These are phyloP conservation scores for Saccostrea glomerata DNA, from an alignment of 1,140 invertebrate genomes.

Conservation along the genomic window DNA sequence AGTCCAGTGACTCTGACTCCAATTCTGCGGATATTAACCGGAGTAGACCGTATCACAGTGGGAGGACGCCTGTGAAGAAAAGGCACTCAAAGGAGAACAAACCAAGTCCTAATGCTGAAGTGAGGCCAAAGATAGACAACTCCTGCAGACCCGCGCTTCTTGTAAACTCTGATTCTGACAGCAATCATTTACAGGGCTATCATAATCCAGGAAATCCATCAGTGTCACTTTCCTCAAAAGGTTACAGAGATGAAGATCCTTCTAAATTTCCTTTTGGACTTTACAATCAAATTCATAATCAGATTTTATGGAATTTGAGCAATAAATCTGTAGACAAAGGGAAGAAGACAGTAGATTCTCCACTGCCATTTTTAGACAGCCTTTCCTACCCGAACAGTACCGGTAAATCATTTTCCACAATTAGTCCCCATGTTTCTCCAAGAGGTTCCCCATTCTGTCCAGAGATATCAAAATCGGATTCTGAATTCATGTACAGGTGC, in stretches of 20 bases:
- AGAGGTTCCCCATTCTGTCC: neutral
- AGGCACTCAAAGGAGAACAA: neutral
- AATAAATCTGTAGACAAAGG: neutral
- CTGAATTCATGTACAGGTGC: slow-evolving; percentile 53
- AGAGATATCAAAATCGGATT: neutral
- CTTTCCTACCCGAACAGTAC: neutral
- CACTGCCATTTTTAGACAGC: neutral
- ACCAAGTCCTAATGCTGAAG: neutral
- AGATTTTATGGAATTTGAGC: slow-evolving; percentile 28
- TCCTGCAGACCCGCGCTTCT: neutral
- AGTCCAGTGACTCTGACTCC: slow-evolving; percentile 49
- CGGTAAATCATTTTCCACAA: neutral
- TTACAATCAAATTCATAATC: slow-evolving; percentile 14
- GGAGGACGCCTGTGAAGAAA: slow-evolving; percentile 17
- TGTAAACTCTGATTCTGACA: slow-evolving; percentile 9
- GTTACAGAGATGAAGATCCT: neutral
- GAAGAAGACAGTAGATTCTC: neutral
- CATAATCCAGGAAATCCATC: neutral
- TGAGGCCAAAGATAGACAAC: neutral
- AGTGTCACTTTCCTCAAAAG: neutral
- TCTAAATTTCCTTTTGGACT: neutral
- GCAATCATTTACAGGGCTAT: neutral
- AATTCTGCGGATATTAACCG: slow-evolving; percentile 15
- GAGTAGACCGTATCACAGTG: neutral
- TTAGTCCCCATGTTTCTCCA: neutral